Evolutionary conservation across 2,888 invertebrate species (phyloP).

Genomic region (Tiliacea aurago): DNA sequence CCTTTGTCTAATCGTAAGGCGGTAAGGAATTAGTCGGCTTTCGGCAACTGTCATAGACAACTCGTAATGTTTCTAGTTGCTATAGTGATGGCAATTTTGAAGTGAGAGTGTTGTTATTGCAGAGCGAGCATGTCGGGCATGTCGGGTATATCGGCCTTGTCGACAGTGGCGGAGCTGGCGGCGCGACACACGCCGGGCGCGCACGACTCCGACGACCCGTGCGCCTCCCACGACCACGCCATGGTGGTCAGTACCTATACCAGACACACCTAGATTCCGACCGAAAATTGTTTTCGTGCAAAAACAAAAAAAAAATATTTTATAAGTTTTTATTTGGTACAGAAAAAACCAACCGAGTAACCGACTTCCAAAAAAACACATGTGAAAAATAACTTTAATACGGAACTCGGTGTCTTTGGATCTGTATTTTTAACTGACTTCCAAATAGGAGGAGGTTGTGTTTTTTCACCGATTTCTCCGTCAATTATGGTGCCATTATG

Average conservation of each 20-base stretch:
- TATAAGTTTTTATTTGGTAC: background rate
- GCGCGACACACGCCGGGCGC: conserved; percentile 20
- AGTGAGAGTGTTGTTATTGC: background rate
- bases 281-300: background rate
- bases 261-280: background rate
- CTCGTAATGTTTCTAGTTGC: background rate
- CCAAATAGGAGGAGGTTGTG: too few relatives aligned
- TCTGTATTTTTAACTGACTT: too few relatives aligned
- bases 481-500: too few relatives aligned
- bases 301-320: background rate
- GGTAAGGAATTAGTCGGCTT: conserved; percentile 3
- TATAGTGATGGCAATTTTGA: background rate
- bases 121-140: conserved; percentile 18
- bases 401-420: too few relatives aligned
- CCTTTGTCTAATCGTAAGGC: too few relatives aligned
- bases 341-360: too few relatives aligned
- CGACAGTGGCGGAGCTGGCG: conserved; percentile 12
- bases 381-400: too few relatives aligned
- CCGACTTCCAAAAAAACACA: too few relatives aligned
- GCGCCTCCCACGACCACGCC: conserved; percentile 72
- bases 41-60: background rate
- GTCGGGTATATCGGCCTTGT: conserved; percentile 1
- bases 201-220: conserved; percentile 51
- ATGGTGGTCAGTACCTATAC: conserved; percentile 79
- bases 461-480: too few relatives aligned